These are phyloP conservation scores for Misgurnus anguillicaudatus DNA, from an alignment of 2,113 vertebrate species.

Conservation along the genomic window DNA sequence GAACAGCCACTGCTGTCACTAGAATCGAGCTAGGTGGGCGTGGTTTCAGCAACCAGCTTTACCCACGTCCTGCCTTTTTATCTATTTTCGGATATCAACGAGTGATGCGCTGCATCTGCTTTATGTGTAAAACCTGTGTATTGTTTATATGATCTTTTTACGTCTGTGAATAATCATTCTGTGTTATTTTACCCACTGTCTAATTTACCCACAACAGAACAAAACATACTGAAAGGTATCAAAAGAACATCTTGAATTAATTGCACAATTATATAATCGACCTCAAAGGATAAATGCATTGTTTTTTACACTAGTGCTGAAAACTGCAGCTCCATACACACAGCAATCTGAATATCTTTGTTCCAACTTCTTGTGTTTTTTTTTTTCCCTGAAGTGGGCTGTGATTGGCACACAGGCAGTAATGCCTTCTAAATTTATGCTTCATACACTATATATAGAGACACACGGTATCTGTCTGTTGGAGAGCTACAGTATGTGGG, in stretches of 20 bases:
- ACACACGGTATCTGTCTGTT: conserved; percentile 25
- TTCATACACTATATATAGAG: conserved; percentile 62
- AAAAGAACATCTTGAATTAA: not conserved
- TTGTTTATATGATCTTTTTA: too few relatives aligned
- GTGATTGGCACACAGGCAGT: conserved; percentile 11
- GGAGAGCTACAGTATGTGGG: conserved; percentile 22
- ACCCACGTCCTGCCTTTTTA: too few relatives aligned
- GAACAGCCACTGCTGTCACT: too few relatives aligned
- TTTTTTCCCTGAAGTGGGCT: conserved; percentile 19
- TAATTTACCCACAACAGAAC: not conserved
- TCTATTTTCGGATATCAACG: too few relatives aligned
- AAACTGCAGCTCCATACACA: not conserved
- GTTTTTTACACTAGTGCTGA: not conserved
- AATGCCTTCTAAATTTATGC: conserved; percentile 47
- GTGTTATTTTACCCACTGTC: too few relatives aligned
- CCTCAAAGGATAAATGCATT: too few relatives aligned
- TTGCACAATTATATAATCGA: conserved; percentile 17
- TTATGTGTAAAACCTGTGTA: too few relatives aligned
- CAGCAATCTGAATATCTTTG: conserved; percentile 46
- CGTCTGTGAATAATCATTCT: not conserved
- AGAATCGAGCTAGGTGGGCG: too few relatives aligned
- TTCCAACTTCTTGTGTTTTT: not conserved
- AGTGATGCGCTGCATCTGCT: too few relatives aligned
- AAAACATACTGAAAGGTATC: not conserved
- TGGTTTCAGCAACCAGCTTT: too few relatives aligned